Conservation (phyloP, 2,888 invertebrate species). For the Zhengitettix transpicula region DNA sequence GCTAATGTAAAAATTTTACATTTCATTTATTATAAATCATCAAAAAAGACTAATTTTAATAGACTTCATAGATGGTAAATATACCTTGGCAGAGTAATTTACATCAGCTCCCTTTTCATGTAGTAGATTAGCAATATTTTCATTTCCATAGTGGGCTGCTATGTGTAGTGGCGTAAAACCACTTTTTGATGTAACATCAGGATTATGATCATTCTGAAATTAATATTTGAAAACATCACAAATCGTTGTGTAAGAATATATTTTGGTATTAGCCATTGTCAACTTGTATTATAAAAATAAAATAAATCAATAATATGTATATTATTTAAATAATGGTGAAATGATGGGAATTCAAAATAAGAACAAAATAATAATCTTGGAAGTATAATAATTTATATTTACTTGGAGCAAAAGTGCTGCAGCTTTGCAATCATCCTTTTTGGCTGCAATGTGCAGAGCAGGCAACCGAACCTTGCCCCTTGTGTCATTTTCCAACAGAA, state of each 20-base stretch:
- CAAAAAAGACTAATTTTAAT: background rate
- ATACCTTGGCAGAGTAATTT: conserved; percentile 80
- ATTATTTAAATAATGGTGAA: too few species aligned
- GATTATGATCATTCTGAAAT: conserved; percentile 78
- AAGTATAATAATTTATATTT: conserved; percentile 6
- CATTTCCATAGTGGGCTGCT: conserved; percentile 95
- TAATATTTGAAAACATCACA: background rate
- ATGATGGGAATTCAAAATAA: too few species aligned
- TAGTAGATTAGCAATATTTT: conserved; percentile 76
- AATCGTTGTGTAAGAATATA: too few species aligned
- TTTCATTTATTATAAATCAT: background rate
- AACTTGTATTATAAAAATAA: too few species aligned
- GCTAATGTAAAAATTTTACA: too few species aligned
- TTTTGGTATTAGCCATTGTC: too few species aligned
- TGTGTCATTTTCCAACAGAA: conserved; percentile 89
- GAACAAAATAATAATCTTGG: too few species aligned
- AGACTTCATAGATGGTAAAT: background rate
- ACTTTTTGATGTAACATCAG: conserved; percentile 91
- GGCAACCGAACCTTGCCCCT: conserved; percentile 86
- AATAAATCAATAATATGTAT: too few species aligned
- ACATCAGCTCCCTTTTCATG: conserved; percentile 87
- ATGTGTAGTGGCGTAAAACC: conserved; percentile 98
- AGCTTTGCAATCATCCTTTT: conserved; percentile 95
- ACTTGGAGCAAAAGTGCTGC: conserved; percentile 79
- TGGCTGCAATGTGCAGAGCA: conserved; percentile 94